Conservation (phyloP, 2,797 vertebrate genomes). For the Steatocranus sp. region DNA sequence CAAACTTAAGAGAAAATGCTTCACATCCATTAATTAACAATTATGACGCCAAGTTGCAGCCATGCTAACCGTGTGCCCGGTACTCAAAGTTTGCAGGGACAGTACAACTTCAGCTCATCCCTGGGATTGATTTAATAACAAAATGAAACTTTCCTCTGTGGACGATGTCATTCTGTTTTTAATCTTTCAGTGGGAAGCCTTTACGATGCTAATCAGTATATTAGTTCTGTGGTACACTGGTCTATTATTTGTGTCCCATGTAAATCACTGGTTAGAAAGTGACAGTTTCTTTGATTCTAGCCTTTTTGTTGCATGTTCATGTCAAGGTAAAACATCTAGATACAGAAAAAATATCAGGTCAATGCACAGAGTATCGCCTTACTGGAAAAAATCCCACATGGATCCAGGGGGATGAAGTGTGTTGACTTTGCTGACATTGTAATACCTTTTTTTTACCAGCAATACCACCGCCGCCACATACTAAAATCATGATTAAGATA, state of each 20-base stretch:
- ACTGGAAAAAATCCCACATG: not conserved
- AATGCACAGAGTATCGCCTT: not conserved
- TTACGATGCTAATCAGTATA: not conserved
- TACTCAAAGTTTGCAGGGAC: not conserved
- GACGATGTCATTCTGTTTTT: not conserved
- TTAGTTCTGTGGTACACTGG: not conserved
- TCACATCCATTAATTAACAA: not conserved
- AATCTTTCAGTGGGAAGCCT: not conserved
- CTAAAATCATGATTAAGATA: not conserved
- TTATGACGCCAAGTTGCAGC: not conserved
- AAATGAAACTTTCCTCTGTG: not conserved
- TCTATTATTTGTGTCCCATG: not conserved
- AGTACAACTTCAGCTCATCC: not conserved
- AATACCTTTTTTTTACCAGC: not conserved
- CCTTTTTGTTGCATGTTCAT: not conserved
- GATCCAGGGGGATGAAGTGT: not conserved
- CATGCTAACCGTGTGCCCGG: not conserved
- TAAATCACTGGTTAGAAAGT: not conserved
- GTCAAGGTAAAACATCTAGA: not conserved
- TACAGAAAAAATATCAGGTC: not conserved
- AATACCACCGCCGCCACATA: not conserved
- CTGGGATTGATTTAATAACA: conserved; percentile 8
- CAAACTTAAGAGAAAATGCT: not conserved
- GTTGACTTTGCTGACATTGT: not conserved
- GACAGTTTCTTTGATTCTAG: not conserved